phyloP scores from a whole-genome alignment of 2,113 vertebrate species.

The Chloroceryle aenea region DNA sequence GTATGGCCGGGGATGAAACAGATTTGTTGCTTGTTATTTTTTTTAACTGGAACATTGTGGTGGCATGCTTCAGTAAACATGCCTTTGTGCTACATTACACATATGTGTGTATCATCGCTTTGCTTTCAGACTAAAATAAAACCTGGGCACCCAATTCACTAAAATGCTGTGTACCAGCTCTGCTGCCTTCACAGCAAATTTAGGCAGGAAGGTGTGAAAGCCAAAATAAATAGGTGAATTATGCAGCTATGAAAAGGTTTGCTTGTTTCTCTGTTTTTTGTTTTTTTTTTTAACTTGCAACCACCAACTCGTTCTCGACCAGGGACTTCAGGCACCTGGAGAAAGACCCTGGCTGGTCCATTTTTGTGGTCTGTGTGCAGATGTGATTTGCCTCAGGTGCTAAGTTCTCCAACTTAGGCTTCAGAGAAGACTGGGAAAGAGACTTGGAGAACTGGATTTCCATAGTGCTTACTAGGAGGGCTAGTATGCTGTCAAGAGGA shows the following conservation, averaged over 20 bases:
- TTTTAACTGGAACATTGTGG: slow-evolving; percentile 63
- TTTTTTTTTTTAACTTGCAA: background rate
- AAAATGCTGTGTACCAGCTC: slow-evolving; percentile 42
- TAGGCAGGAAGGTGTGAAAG: slow-evolving; percentile 53
- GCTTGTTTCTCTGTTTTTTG: too few relatives aligned
- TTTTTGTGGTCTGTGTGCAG: background rate
- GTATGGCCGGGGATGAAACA: slow-evolving; percentile 42
- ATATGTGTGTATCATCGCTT: slow-evolving; percentile 58
- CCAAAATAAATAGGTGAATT: slow-evolving; percentile 32
- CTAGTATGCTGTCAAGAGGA: background rate
- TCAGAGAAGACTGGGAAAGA: background rate
- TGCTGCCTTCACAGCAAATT: slow-evolving; percentile 24
- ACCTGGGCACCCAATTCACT: slow-evolving; percentile 44
- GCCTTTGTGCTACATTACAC: slow-evolving; percentile 75
- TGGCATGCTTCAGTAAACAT: slow-evolving; percentile 74
- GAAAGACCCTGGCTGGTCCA: background rate
- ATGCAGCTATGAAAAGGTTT: background rate
- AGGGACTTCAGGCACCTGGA: background rate
- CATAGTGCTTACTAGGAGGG: background rate
- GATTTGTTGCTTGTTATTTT: background rate
- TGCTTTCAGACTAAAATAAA: slow-evolving; percentile 63
- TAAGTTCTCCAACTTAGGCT: background rate
- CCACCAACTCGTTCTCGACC: background rate
- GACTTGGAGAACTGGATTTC: background rate
- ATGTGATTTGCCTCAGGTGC: background rate